These are phyloP conservation scores for Solenodon paradoxus DNA, from an alignment of 2,113 vertebrate genomes.

Conservation along the genomic window DNA sequence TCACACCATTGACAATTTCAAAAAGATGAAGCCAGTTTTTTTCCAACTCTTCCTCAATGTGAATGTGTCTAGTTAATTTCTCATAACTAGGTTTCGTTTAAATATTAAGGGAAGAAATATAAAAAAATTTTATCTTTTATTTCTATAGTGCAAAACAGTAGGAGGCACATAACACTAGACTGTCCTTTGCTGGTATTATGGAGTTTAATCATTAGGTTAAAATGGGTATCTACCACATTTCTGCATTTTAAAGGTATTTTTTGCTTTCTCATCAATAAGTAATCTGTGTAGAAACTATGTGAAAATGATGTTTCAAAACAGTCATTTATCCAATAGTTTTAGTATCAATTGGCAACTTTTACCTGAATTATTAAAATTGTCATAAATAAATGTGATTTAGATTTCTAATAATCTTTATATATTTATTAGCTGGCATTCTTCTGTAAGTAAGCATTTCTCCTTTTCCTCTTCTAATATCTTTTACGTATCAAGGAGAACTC, in stretches of 20 bases:
- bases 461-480: slow-evolving; percentile 18
- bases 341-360: too few relatives aligned
- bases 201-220: not conserved
- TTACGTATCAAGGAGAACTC: not conserved
- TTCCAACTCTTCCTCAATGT: not conserved
- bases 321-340: too few relatives aligned
- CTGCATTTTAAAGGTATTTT: not conserved
- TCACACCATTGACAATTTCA: slow-evolving; percentile 7
- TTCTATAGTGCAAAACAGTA: not conserved
- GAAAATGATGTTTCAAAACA: not conserved
- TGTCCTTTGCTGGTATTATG: not conserved
- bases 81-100: not conserved
- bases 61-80: not conserved
- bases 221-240: not conserved
- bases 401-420: not conserved
- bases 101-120: not conserved
- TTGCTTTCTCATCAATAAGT: not conserved
- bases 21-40: not conserved
- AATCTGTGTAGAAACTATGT: not conserved
- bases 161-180: not conserved
- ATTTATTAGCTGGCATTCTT: not conserved
- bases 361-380: not conserved
- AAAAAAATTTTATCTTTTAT: not conserved
- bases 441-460: not conserved
- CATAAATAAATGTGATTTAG: slow-evolving; percentile 1